Evolutionary conservation across 2,113 vertebrate species (phyloP).

Genomic region (Cyrtonyx montezumae): DNA sequence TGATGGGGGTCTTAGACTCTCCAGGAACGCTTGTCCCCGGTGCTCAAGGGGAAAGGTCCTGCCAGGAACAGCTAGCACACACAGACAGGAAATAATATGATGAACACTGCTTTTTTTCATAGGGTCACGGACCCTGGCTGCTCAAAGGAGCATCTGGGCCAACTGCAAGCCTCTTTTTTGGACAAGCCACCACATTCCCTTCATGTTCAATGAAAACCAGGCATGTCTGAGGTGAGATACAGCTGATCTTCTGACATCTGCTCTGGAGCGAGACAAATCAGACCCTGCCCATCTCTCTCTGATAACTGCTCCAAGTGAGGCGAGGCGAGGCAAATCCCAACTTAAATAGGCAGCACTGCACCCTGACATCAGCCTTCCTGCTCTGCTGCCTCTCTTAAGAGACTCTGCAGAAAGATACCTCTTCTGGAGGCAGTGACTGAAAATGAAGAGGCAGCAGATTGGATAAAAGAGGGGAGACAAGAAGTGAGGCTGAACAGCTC

Average conservation of each 20-base stretch:
- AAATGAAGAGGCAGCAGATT: not conserved
- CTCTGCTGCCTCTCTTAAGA: not conserved
- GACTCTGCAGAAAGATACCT: not conserved
- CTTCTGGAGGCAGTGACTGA: not conserved
- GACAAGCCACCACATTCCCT: not conserved
- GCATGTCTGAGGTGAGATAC: not conserved
- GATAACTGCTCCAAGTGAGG: fast-evolving
- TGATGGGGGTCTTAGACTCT: not conserved
- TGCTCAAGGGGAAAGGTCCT: not conserved
- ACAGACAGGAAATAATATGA: fast-evolving
- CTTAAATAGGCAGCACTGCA: not conserved
- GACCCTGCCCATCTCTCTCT: not conserved
- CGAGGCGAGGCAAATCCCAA: not conserved
- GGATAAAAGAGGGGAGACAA: fast-evolving
- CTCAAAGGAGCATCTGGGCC: fast-evolving
- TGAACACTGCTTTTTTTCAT: not conserved
- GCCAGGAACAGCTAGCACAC: not conserved
- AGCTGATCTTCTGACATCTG: conserved; percentile 27
- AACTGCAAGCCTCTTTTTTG: not conserved
- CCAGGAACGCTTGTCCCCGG: not conserved
- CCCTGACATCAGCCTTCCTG: not conserved
- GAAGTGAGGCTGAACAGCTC: not conserved
- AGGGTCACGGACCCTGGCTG: not conserved
- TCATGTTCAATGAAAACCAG: not conserved
- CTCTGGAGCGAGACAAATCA: not conserved